Base-by-base conservation (phyloP, 1,140 invertebrate genomes). In the Tetraneura akinire region DNA sequence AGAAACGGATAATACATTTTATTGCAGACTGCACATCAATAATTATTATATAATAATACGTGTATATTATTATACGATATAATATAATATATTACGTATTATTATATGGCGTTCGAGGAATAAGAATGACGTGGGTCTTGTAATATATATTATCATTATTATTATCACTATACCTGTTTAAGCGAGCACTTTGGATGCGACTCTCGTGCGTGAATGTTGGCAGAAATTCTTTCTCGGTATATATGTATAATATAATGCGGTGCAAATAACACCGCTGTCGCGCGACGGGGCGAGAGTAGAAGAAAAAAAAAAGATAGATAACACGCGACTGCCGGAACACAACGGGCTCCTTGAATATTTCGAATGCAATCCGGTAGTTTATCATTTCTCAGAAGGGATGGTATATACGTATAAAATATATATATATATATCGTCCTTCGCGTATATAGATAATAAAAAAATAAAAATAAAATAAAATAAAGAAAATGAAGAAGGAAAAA, bases 261-360 rank as follows among this genome's bases (percentile, higher is more conserved):
- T 60, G 74, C 74, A 62, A 78, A 78, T 78, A 47, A 78, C 74
- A 45, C 55, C 45, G 45, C 10, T 8, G 26, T 13, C 10, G 10
- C 29, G 11, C 32, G 32, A 47, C 10, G 10, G 45, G 45, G 13
- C 10, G 45, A 26, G 60, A 14, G 55, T 53, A 26, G 16, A 26
- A 37, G 73, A 13, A 14, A 26, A 9, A 70, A 49, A 29, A 14
- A 49, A 70, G 66, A 70, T 47, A 70, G 47, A 71, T 71, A 71
- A 71, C 42, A 37, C 42, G 66, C 42, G 66, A 45, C 64, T 68
- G 37, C 64, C 37, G 64, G 64, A 68, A 68, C 37, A 45, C 70
- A 53, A 53, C 70, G 70, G 70, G 71, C 71, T 74, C 29, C 71
- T 76, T 76, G 73, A 76, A 76, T 57, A 76, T 76, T 76, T 76